Evolutionary conservation across 2,797 vertebrate genomes (phyloP).

Genomic region (Erethizon dorsatum): DNA sequence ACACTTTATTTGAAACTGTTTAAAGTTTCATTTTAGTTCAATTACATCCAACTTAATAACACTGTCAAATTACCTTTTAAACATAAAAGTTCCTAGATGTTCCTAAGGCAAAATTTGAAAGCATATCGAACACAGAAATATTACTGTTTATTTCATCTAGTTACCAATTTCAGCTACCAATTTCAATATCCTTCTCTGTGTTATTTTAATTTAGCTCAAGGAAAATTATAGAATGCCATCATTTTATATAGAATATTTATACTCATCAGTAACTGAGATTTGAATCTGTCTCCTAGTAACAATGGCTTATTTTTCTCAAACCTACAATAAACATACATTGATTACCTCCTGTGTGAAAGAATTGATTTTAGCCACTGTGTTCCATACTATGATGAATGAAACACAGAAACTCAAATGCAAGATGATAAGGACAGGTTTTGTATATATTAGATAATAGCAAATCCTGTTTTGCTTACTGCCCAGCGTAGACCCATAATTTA

Average conservation of each 20-base stretch:
- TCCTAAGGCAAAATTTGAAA: neutral
- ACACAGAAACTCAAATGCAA: neutral
- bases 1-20: neutral
- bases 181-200: neutral
- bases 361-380: neutral
- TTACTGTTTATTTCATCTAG: neutral
- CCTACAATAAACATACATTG: neutral
- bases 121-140: neutral
- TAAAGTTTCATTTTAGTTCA: neutral
- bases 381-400: neutral
- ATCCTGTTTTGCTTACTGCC: neutral
- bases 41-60: neutral
- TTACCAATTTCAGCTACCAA: neutral
- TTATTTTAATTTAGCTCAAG: constrained; percentile 12
- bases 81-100: neutral
- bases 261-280: neutral
- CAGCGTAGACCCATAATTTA: neutral
- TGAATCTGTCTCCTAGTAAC: neutral
- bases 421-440: neutral
- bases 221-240: neutral
- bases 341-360: neutral
- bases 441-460: neutral
- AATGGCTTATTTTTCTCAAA: neutral
- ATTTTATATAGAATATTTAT: neutral
- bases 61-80: constrained; percentile 43